These are phyloP conservation scores for Lynx canadensis DNA, from an alignment of 2,113 vertebrate species.

Conservation along the genomic window DNA sequence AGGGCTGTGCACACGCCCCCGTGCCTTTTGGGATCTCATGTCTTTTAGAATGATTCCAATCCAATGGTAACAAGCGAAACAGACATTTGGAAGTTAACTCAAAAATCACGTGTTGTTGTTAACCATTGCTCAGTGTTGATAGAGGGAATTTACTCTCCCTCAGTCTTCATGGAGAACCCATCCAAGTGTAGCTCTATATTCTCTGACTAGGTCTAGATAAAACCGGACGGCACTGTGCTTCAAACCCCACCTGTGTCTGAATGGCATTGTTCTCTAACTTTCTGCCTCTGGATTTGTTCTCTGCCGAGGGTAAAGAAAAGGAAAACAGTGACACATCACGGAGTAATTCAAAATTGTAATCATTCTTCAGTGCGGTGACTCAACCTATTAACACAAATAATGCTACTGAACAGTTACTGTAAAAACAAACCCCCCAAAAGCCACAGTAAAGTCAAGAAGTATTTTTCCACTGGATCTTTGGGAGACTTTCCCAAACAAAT, in stretches of 20 bases:
- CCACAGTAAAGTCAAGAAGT: conserved; percentile 74
- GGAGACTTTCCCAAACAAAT: conserved; percentile 83
- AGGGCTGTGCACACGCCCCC: neutral
- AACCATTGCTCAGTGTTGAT: neutral
- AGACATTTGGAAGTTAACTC: neutral
- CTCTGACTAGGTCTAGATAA: neutral
- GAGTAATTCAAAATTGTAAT: conserved; percentile 45
- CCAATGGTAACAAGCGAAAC: neutral
- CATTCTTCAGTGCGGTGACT: conserved; percentile 22
- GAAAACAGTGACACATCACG: neutral
- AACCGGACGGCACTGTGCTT: neutral
- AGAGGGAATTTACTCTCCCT: neutral
- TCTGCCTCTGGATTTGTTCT: neutral
- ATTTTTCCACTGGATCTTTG: conserved; percentile 82
- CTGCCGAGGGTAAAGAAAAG: neutral
- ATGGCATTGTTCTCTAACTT: neutral
- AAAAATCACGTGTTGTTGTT: neutral
- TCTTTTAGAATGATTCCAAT: neutral
- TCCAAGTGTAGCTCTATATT: neutral
- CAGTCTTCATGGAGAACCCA: neutral
- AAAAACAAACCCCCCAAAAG: conserved; percentile 47
- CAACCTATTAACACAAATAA: conserved; percentile 47
- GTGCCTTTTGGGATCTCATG: neutral
- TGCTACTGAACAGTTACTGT: conserved; percentile 30
- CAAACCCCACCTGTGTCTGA: neutral